Conservation (phyloP, 2,888 invertebrate species). For the Drosophila monieri region DNA sequence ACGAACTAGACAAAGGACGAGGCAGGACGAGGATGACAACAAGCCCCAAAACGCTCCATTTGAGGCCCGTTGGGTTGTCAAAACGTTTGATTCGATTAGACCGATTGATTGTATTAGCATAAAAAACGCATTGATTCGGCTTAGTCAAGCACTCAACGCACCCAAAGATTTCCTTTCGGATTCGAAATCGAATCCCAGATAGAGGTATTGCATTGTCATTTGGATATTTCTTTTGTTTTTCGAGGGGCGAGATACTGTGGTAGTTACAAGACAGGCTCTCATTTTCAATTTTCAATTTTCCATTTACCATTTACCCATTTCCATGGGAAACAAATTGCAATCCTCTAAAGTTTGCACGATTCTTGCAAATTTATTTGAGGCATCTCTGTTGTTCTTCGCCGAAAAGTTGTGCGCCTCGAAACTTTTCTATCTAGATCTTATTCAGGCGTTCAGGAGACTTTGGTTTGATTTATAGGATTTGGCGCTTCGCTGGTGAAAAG, state of each 20-base stretch:
- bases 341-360: constrained; percentile 34
- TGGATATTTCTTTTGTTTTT: neutral
- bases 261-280: constrained; percentile 18
- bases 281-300: constrained; percentile 31
- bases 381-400: constrained; percentile 32
- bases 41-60: constrained; percentile 53
- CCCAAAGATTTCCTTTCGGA: constrained; percentile 10
- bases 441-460: constrained; percentile 23
- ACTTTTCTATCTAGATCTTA: constrained; percentile 36
- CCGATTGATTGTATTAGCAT: constrained; percentile 77
- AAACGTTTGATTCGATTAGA: constrained; percentile 76
- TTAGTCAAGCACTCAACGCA: constrained; percentile 53
- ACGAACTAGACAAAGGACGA: constrained; percentile 12
- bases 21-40: constrained; percentile 17
- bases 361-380: constrained; percentile 32
- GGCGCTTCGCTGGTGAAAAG: constrained; percentile 31
- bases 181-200: neutral
- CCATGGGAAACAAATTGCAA: constrained; percentile 32
- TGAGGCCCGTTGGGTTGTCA: constrained; percentile 66
- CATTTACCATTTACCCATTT: constrained; percentile 16
- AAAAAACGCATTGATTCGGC: constrained; percentile 69
- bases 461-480: constrained; percentile 37
- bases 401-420: constrained; percentile 20
- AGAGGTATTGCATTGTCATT: constrained; percentile 2
- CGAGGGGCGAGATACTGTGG: neutral